Evolutionary conservation across 1,140 invertebrate genomes (phyloP), one percentile per base, ranked within the genome.

Genomic region (Dreissena polymorpha): DNA sequence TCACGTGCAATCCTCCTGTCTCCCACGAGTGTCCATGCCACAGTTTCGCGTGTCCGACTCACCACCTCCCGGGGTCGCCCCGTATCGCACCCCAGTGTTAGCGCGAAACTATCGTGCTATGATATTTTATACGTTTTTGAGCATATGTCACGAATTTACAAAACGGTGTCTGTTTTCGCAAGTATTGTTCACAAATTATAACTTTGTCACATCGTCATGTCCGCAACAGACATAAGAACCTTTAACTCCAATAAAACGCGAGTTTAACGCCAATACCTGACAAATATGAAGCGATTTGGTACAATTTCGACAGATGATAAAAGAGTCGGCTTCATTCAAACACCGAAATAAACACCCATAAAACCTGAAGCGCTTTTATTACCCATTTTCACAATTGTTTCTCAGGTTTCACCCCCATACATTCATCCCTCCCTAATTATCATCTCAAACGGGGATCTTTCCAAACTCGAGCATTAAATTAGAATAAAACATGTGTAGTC

Each of bases 371-470:
- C 72, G 50, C 60, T 57, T 72, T 80, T 80, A 80, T 72, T 71
- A 64, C 78, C 53, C 71, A 71, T 72, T 80, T 80, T 72, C 76
- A 70, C 76, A 78, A 78, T 78, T 65, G 76, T 78, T 78, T 78
- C 76, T 78, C 76, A 18, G 21, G 57, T 78, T 78, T 68, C 76
- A 67, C 67, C 57, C 53, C 49, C 49, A 78, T 69, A 23, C 29
- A 60, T 23, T 16, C 64, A 67, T 78, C 64, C 68, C 50, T 64
- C 63, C 67, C 69, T 78, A 78, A 78, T 57, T 78, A 78, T 67
- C 64, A 67, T 69, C 57, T 55, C 67, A 49, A 27, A 57, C 68
- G 64, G 57, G 67, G 21, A 39, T 21, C 55, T 8, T 39, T 29
- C 65, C 64, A 78, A 78, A 69, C 53, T 78, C 64, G 76, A 78